Evolutionary conservation across 1,140 invertebrate genomes (phyloP).

Genomic region (Phocides pigmalion): DNA sequence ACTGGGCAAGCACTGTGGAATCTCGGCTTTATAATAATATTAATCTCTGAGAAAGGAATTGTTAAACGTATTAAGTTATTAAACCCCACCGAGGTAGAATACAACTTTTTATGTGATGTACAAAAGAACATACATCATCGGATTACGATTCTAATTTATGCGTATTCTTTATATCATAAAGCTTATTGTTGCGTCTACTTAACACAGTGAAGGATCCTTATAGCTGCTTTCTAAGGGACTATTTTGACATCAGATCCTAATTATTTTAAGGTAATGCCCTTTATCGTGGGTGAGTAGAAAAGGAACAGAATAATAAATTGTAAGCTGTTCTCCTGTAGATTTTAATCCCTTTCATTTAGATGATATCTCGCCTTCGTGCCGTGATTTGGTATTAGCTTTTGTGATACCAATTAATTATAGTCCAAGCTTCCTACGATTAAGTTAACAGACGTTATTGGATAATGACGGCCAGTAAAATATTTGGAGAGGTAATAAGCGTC

Average conservation of each 20-base stretch:
- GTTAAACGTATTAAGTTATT: constrained; percentile 77
- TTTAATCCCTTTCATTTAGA: constrained; percentile 60
- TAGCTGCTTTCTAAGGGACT: constrained; percentile 52
- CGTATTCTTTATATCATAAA: constrained; percentile 62
- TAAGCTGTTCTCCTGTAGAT: constrained; percentile 47
- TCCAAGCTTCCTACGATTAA: constrained; percentile 49
- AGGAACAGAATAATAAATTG: constrained; percentile 49
- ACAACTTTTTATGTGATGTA: constrained; percentile 59
- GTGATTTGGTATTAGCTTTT: constrained; percentile 45
- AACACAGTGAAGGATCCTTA: constrained; percentile 56
- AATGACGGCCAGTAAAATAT: constrained; percentile 35
- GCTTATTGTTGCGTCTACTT: constrained; percentile 65
- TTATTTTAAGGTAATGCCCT: constrained; percentile 74
- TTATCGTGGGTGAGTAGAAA: constrained; percentile 50
- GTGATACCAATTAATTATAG: constrained; percentile 55
- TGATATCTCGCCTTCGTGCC: constrained; percentile 46
- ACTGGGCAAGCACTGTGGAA: constrained; percentile 28
- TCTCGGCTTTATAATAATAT: constrained; percentile 38
- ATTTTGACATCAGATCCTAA: constrained; percentile 77
- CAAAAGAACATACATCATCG: constrained; percentile 69
- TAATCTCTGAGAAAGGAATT: constrained; percentile 53
- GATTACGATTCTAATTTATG: constrained; percentile 73
- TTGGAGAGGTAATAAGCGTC: constrained; percentile 35
- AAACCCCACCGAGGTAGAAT: constrained; percentile 52
- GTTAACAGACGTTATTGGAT: constrained; percentile 39